Evolutionary conservation across 2,797 vertebrate genomes (phyloP), one percentile per base, ranked within the genome.

Genomic region (Cephalopachus bancanus): DNA sequence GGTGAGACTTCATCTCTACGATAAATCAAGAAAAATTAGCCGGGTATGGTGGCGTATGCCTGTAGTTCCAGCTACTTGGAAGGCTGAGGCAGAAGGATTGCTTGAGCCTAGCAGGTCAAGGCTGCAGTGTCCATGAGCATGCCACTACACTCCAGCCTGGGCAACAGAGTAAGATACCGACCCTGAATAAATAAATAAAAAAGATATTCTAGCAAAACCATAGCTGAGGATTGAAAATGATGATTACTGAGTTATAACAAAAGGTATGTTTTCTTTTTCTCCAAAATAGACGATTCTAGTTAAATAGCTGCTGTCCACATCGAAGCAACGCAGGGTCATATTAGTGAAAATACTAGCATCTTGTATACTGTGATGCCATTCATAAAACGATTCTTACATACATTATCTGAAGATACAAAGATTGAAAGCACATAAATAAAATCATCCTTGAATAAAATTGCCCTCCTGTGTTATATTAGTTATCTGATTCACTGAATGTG

Each of bases 311-410:
- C 20, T 28, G 24, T n/a, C 60, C 53, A 0, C 9, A 2, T 6
- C n/a, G 76, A 10, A 64, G 8, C 19, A 65, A 3, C 1, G 8
- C 14, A 22, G 22, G 33, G 17, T 19, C 16, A 0, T 75, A 20
- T 49, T 3, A 65, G 49, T 53, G 30, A 16, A 44, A 53, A 6
- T 17, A 10, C 10, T 16, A 14, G 3, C 64, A 15, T 81, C 1
- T 10, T 85, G 3, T 15, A 20, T 9, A 9, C 33, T 16, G 1
- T 3, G 26, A 30, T 3, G 2, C 20, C 55, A 30, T 57, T 67
- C 65, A 5, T 9, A 33, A 12, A 83, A 67, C 16, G 2, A 6
- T 28, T 55, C 7, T 24, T 0, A 1, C 0, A 3, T 7, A 4
- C 7, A 1, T n/a, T 44, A 44, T 16, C 37, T 19, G 16, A 24